Percentiles rank a stretch among this genome's conserved stretches.
These are phyloP conservation scores for Nerophis ophidion DNA, from an alignment of 2,113 vertebrate genomes.

Conservation along the genomic window DNA sequence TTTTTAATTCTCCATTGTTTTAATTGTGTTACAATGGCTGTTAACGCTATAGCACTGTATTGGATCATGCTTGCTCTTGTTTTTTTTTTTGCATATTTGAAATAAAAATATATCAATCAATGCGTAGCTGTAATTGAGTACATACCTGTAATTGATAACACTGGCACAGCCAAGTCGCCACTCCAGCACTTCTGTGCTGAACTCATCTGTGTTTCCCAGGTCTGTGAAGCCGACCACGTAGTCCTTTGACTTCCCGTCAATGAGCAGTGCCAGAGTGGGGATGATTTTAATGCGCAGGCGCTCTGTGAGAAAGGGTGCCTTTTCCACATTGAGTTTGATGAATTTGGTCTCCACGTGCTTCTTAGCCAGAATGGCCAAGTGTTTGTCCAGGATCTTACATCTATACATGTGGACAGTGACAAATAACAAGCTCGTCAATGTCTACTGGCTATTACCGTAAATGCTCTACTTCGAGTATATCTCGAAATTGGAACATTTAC, in stretches of 20 bases:
- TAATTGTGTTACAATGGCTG: too few species aligned
- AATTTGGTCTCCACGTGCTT: slow-evolving; percentile 97
- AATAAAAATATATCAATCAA: too few species aligned
- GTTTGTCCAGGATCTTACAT: slow-evolving; percentile 93
- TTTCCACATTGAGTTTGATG: slow-evolving; percentile 93
- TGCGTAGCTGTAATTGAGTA: too few species aligned
- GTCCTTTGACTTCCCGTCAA: slow-evolving; percentile 93
- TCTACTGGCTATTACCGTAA: neutral
- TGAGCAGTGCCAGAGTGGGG: slow-evolving; percentile 87
- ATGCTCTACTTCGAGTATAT: too few species aligned
- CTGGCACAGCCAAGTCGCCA: slow-evolving; percentile 91
- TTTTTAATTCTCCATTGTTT: too few species aligned
- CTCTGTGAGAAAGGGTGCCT: slow-evolving; percentile 92
- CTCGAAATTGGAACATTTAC: too few species aligned
- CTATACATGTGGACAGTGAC: slow-evolving; percentile 55
- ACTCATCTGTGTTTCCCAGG: slow-evolving; percentile 94
- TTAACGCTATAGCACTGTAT: too few species aligned
- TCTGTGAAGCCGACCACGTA: slow-evolving; percentile 91
- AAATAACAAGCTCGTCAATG: neutral
- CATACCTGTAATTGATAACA: slow-evolving; percentile 90
- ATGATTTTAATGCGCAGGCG: slow-evolving; percentile 90
- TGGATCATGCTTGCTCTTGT: too few species aligned
- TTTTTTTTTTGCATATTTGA: too few species aligned
- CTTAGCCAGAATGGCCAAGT: slow-evolving; percentile 84
- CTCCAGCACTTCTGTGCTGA: slow-evolving; percentile 89